Evolutionary conservation across 2,888 invertebrate genomes (phyloP).

Genomic region (Caenorhabditis angaria): DNA sequence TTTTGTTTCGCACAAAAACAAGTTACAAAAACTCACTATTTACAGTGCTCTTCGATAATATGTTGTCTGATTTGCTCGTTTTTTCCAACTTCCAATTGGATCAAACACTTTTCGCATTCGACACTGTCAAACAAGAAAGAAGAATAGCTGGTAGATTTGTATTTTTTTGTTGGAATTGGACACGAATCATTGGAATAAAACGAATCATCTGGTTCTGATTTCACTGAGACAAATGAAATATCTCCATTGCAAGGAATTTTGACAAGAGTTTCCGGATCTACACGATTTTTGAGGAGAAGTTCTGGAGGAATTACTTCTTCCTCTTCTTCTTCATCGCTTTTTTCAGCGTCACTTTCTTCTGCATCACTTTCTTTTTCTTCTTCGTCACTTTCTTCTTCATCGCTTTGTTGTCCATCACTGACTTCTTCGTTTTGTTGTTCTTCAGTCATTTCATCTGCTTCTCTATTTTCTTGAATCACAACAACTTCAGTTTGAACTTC

Average conservation of each 20-base stretch:
- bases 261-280: neutral
- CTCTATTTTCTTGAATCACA: too few relatives aligned
- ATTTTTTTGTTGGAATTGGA: neutral
- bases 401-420: too few relatives aligned
- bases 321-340: too few relatives aligned
- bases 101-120: neutral
- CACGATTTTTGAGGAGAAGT: too few relatives aligned
- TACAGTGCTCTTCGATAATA: neutral
- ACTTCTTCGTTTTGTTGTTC: too few relatives aligned
- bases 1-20: neutral
- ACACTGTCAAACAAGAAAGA: neutral
- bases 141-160: neutral
- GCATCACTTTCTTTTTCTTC: too few relatives aligned
- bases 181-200: neutral
- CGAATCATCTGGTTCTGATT: neutral
- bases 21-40: neutral
- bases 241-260: neutral
- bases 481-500: neutral
- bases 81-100: neutral
- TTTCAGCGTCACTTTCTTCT: too few relatives aligned
- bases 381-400: too few relatives aligned
- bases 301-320: too few relatives aligned
- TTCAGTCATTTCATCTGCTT: too few relatives aligned
- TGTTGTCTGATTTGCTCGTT: neutral
- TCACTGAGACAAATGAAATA: neutral